Percentiles rank a stretch among this genome's conserved stretches.
phyloP scores from a whole-genome alignment of 2,113 vertebrate genomes.

The Xerus inauris region DNA sequence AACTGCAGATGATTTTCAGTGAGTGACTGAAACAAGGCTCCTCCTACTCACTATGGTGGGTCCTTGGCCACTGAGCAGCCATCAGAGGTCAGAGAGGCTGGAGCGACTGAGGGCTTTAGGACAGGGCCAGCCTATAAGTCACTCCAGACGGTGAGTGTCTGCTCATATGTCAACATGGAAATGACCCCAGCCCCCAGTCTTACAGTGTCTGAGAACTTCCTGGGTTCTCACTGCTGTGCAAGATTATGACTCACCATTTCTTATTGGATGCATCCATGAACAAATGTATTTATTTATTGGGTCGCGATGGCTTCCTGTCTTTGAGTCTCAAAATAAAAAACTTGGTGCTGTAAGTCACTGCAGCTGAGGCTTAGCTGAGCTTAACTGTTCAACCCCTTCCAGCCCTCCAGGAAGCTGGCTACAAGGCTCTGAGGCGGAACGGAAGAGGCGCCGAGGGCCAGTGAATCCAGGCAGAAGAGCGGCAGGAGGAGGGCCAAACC shows the following conservation, averaged over 20 bases:
- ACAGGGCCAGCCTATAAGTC: neutral
- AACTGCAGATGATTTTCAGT: neutral
- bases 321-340: neutral
- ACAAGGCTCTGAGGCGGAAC: neutral
- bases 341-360: neutral
- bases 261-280: neutral
- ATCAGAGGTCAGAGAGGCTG: neutral
- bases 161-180: neutral
- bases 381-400: neutral
- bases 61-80: neutral
- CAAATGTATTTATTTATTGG: neutral
- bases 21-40: neutral
- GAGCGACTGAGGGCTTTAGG: neutral
- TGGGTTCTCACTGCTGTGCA: neutral
- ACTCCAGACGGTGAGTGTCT: neutral
- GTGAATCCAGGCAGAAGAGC: neutral
- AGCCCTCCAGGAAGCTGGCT: neutral
- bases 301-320: slow-evolving; percentile 10
- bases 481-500: neutral
- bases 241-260: slow-evolving; percentile 28
- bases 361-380: neutral
- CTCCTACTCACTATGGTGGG: neutral
- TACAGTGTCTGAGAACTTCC: neutral
- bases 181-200: neutral
- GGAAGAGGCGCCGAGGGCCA: fast-evolving